phyloP scores from a whole-genome alignment of 2,113 vertebrate genomes.

The Paratilapia polleni region DNA sequence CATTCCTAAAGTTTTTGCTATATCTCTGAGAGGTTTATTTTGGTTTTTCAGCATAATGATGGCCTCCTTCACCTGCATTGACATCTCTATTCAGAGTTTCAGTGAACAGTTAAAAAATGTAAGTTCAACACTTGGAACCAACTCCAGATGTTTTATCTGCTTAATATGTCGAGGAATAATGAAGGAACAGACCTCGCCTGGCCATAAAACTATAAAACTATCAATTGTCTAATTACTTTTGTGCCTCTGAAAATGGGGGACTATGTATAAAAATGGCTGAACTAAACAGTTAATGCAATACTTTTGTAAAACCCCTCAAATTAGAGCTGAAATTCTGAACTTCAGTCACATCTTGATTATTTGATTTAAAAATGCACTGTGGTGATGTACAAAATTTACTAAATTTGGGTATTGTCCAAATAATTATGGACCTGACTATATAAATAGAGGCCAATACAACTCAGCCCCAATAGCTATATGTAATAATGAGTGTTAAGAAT shows the following conservation, averaged over 20 bases:
- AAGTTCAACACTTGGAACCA: neutral
- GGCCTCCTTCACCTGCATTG: no score
- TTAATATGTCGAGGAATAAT: neutral
- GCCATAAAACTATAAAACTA: neutral
- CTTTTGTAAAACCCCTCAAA: no score
- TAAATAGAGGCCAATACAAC: neutral
- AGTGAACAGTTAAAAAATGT: neutral
- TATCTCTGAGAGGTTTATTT: no score
- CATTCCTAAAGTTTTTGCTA: no score
- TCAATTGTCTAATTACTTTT: no score
- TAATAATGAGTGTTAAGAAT: constrained; percentile 32
- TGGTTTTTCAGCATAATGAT: no score
- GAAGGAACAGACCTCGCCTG: neutral
- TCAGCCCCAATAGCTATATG: neutral
- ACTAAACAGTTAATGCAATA: no score
- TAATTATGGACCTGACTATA: neutral
- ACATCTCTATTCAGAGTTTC: neutral
- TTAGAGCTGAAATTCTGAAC: no score
- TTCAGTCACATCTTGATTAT: no score
- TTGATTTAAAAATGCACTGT: neutral
- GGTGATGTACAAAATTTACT: neutral
- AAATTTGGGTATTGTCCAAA: neutral
- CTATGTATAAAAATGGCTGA: no score
- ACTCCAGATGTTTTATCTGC: neutral
- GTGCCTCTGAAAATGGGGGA: no score